Evolutionary conservation across 2,113 vertebrate genomes (phyloP).

Genomic region (Mesembrinibis cayennensis): DNA sequence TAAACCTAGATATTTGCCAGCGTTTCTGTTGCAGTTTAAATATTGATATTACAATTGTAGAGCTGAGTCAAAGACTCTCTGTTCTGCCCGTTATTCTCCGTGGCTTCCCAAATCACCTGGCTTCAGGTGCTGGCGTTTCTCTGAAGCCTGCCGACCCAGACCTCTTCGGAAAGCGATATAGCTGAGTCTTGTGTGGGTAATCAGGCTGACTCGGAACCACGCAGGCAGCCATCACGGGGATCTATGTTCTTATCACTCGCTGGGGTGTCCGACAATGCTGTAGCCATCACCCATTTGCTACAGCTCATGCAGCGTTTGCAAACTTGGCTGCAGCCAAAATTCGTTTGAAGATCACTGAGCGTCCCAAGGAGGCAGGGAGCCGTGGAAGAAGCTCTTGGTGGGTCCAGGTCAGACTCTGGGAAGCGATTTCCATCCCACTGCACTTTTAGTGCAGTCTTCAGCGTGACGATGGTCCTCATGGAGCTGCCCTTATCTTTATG

Average conservation of each 20-base stretch:
- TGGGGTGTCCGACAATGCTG: not conserved
- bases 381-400: not conserved
- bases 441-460: not conserved
- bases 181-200: not conserved
- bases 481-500: not conserved
- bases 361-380: not conserved
- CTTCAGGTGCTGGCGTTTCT: not conserved
- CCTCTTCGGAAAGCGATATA: not conserved
- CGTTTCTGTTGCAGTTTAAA: not conserved
- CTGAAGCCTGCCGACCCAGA: not conserved
- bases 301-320: not conserved
- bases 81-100: fast-evolving
- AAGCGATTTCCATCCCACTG: not conserved
- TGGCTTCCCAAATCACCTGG: not conserved
- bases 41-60: not conserved
- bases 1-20: not conserved
- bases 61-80: not conserved
- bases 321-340: not conserved
- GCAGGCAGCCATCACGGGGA: fast-evolving
- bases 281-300: not conserved
- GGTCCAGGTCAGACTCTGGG: too few species aligned
- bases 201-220: not conserved
- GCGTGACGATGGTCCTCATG: fast-evolving
- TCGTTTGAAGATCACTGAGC: not conserved
- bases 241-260: not conserved